These are phyloP conservation scores for Drosophila azteca DNA, from an alignment of 1,140 invertebrate genomes.

Conservation along the genomic window DNA sequence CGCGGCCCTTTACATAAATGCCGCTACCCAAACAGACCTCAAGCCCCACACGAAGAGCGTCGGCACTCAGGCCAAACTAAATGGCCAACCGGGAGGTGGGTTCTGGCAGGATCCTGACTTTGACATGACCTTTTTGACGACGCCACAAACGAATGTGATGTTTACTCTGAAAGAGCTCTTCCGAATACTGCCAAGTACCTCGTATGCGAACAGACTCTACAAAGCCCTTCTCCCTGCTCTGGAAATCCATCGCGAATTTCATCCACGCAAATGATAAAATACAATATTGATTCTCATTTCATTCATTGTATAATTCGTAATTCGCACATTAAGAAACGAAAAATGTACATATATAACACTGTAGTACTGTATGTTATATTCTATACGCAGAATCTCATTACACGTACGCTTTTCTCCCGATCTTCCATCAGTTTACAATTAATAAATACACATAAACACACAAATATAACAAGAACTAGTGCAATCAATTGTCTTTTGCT, in stretches of 20 bases:
- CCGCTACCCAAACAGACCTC: conserved; percentile 33
- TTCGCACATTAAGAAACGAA: no score
- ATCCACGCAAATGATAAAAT: conserved; percentile 4
- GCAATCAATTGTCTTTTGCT: conserved; percentile 39
- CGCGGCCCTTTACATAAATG: conserved; percentile 33
- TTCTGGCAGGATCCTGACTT: conserved; percentile 46
- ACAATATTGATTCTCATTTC: conserved; percentile 4
- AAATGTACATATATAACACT: no score
- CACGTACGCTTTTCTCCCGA: no score
- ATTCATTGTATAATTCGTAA: conserved; percentile 8
- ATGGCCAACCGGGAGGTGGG: background rate
- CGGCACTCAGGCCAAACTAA: conserved; percentile 19
- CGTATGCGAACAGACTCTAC: conserved; percentile 28
- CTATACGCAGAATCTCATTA: no score
- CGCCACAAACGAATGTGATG: conserved; percentile 50
- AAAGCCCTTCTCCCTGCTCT: conserved; percentile 27
- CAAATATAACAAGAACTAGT: conserved; percentile 26
- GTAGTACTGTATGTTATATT: no score
- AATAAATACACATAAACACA: conserved; percentile 39
- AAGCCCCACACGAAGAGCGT: conserved; percentile 5
- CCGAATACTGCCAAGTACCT: conserved; percentile 5
- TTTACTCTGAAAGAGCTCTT: conserved; percentile 42
- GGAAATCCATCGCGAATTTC: conserved; percentile 11
- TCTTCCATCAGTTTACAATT: conserved; percentile 9
- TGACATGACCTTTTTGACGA: conserved; percentile 17